phyloP scores from a whole-genome alignment of 2,113 vertebrate genomes.

The Podocnemis expansa region DNA sequence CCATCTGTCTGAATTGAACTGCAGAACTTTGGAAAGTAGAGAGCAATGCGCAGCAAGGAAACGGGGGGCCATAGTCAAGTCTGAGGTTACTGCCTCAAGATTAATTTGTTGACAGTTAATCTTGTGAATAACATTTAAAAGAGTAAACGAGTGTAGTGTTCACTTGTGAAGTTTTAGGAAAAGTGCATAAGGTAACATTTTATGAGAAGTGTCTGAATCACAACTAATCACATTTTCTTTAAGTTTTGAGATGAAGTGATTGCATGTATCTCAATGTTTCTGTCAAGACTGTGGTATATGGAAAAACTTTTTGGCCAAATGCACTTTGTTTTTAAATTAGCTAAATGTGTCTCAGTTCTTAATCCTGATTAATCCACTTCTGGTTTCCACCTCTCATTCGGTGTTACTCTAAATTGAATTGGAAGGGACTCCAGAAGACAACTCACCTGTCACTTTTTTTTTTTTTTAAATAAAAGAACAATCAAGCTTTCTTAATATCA shows the following conservation, averaged over 20 bases:
- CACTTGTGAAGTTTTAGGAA: neutral
- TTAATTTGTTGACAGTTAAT: neutral
- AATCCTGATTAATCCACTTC: neutral
- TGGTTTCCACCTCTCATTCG: neutral
- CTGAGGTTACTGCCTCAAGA: neutral
- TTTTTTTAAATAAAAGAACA: neutral
- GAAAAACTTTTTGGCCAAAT: neutral
- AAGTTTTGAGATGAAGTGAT: neutral
- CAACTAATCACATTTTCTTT: neutral
- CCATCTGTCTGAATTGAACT: neutral
- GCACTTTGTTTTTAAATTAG: neutral
- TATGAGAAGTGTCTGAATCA: neutral
- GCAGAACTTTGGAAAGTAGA: neutral
- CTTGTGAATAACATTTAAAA: fast-evolving
- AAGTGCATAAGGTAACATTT: neutral
- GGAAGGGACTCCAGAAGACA: neutral
- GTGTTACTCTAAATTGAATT: neutral
- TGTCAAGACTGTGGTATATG: fast-evolving
- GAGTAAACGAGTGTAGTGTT: neutral
- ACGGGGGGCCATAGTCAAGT: neutral
- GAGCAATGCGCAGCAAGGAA: neutral
- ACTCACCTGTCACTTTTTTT: neutral
- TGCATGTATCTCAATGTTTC: neutral
- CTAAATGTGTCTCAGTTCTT: neutral
- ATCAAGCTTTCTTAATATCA: neutral